Conservation (phyloP, 1,140 invertebrate species). For the Atta texana region DNA sequence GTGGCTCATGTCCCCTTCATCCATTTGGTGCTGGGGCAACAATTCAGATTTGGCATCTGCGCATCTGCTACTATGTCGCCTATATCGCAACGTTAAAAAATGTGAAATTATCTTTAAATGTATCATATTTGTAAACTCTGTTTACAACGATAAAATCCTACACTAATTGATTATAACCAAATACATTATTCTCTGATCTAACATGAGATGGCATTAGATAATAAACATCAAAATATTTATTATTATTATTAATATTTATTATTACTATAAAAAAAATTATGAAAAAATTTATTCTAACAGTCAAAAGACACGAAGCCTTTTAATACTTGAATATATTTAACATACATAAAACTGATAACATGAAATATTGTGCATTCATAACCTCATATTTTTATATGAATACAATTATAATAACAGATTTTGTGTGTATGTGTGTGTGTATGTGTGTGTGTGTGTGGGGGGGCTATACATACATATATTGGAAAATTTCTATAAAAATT, state of each 20-base stretch:
- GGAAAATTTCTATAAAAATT: background rate
- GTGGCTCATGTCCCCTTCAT: no score
- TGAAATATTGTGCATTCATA: background rate
- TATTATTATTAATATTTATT: conserved; percentile 6
- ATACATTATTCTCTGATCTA: background rate
- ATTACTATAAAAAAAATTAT: conserved; percentile 10
- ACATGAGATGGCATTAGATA: background rate
- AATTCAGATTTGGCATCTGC: no score
- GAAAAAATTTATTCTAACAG: background rate
- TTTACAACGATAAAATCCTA: background rate
- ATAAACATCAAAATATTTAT: background rate
- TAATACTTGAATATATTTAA: background rate
- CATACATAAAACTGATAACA: background rate
- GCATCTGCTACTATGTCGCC: no score
- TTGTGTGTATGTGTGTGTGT: no score
- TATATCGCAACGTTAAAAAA: background rate
- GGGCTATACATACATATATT: no score
- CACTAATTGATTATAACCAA: background rate
- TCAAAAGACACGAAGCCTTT: background rate
- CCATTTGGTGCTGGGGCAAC: no score
- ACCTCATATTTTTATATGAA: background rate
- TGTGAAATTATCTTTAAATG: background rate
- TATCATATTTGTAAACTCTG: conserved; percentile 4
- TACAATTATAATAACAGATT: no score
- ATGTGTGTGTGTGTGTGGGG: no score